Base-by-base conservation (phyloP, 2,797 vertebrate species). In the Pygocentrus nattereri region DNA sequence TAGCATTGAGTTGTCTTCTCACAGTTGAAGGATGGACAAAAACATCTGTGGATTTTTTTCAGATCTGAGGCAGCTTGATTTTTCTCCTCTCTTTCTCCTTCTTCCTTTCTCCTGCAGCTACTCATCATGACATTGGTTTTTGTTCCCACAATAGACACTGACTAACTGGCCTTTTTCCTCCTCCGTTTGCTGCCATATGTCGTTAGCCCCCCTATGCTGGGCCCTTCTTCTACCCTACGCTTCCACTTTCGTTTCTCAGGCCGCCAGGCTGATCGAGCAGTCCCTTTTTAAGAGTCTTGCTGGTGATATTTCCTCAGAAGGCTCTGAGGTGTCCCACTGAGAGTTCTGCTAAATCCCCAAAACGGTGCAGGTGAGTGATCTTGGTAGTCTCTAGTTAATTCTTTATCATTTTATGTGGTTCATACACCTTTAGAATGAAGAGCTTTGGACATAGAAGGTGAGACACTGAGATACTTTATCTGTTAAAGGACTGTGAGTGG, bases 211-310 rank as follows among this genome's bases (percentile, higher is more conserved):
- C 92, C 82, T 88, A 30, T 38, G 18, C 1, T 10, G 87, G 85
- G 79, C 89, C 87, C 25, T 18, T 16, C 18, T 4, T 54, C 16
- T 27, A 23, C 10, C 19, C 58, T 50, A 0, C 4, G 5, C 0
- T 73, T 91, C 87, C 56, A 15, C 54, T 93, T 95, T 94, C 91
- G 67, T 89, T 93, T 94, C 84, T 71, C 52, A 54, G 1, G 41
- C 7, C 34, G 5, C 1, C 1, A 54, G 38, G 83, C 74, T 68
- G 4, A 0, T 75, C 80, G 77, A 41, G 31, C 0, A 74, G 76
- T 10, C 6, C 3, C 0, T 15, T 70, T 76, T 85, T 81, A 81
- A 85, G 78, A 79, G 38, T 41, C 3, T 27, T 27, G 0, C 25
- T 23, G 27, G 19, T 38, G 72, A 21, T 54, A 44, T 1, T 16